These are phyloP conservation scores for Chymomyza fuscimana DNA, from an alignment of 2,888 invertebrate genomes.

Conservation along the genomic window DNA sequence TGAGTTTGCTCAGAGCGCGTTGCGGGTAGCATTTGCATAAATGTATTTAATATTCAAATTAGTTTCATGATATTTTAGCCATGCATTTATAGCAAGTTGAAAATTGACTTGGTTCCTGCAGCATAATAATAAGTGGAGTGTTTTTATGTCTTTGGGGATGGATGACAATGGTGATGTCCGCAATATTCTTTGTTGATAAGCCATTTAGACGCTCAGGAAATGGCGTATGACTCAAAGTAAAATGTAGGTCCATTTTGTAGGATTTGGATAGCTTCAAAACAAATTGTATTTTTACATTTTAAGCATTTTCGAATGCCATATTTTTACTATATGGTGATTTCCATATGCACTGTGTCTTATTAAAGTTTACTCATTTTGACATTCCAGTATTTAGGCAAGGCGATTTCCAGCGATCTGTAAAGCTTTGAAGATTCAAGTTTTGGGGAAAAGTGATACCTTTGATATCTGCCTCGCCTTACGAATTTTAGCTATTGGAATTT, in stretches of 20 bases:
- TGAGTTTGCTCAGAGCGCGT: conserved; percentile 30
- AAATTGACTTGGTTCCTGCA: neutral
- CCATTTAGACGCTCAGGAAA: conserved; percentile 49
- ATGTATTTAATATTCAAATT: conserved; percentile 73
- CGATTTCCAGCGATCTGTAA: no score
- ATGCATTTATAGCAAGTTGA: conserved; percentile 41
- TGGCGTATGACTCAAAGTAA: conserved; percentile 47
- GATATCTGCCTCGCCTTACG: no score
- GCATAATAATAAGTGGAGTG: conserved; percentile 18
- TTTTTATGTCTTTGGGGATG: neutral
- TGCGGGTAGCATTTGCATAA: conserved; percentile 61
- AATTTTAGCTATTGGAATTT: no score
- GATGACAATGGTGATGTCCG: neutral
- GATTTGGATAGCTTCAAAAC: neutral
- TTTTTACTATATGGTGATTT: no score
- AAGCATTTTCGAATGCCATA: no score
- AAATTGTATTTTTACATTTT: no score
- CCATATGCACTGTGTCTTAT: no score
- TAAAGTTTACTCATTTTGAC: no score
- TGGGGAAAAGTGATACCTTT: no score
- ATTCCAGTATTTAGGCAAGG: no score
- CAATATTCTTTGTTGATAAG: conserved; percentile 36
- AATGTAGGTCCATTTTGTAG: neutral
- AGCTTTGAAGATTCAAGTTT: no score
- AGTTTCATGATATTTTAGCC: conserved; percentile 50